Evolutionary conservation across 2,113 vertebrate species (phyloP).

Genomic region (Alouatta palliata): DNA sequence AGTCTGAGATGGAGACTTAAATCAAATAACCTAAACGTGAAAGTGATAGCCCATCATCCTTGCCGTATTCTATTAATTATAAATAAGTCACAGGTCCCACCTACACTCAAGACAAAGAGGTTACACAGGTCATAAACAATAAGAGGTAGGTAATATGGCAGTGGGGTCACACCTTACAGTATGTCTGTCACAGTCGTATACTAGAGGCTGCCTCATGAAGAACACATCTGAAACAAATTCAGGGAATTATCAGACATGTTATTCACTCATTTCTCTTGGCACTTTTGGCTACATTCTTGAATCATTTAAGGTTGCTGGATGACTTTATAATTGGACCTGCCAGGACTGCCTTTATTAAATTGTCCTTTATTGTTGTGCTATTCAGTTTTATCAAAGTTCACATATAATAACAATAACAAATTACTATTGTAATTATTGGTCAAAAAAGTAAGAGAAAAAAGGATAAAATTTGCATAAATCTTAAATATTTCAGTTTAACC

Average conservation of each 20-base stretch:
- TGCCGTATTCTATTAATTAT: neutral
- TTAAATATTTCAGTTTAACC: neutral
- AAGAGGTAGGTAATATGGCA: neutral
- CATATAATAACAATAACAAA: neutral
- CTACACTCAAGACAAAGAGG: neutral
- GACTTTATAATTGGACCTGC: neutral
- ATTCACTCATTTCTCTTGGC: neutral
- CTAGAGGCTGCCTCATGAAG: neutral
- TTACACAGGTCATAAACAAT: neutral
- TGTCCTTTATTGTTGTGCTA: neutral
- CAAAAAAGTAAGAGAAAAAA: neutral
- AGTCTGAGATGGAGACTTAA: neutral
- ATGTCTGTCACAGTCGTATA: neutral
- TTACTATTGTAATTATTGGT: neutral
- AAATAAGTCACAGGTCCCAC: neutral
- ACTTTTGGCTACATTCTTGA: neutral
- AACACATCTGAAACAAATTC: neutral
- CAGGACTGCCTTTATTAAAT: neutral
- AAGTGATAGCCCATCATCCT: neutral
- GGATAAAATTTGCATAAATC: neutral
- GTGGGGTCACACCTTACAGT: neutral
- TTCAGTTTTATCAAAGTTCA: neutral
- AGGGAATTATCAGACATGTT: neutral
- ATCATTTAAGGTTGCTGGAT: neutral
- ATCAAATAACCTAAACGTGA: neutral